Percentiles rank a stretch among this genome's conserved stretches.
Evolutionary conservation across 2,888 invertebrate species (phyloP).

Genomic region (Steinernema scapterisci): DNA sequence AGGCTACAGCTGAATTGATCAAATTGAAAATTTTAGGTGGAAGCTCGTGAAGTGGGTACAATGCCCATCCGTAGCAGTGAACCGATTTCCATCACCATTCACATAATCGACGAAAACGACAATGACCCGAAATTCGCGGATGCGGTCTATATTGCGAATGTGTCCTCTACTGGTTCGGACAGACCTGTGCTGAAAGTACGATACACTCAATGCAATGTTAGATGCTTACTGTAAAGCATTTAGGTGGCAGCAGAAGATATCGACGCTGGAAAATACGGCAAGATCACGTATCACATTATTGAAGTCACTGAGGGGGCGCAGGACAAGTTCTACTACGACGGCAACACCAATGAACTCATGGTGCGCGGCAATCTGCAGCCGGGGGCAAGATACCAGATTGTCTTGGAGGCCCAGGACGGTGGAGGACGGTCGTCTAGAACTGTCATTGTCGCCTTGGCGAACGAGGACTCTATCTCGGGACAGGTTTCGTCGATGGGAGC

Average conservation of each 20-base stretch:
- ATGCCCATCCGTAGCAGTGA: conserved; percentile 59
- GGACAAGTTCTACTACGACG: conserved; percentile 61
- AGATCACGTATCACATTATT: conserved; percentile 54
- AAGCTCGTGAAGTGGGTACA: conserved; percentile 67
- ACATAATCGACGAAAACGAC: conserved; percentile 65
- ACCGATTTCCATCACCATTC: conserved; percentile 64
- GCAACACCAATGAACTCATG: conserved; percentile 51
- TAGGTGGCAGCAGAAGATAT: conserved; percentile 57
- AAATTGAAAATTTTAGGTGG: conserved; percentile 48
- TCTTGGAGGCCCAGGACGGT: conserved; percentile 46
- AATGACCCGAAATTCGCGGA: conserved; percentile 59
- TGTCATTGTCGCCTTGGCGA: conserved; percentile 44
- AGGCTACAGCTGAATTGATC: not conserved
- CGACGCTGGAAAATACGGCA: conserved; percentile 58
- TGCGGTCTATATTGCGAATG: conserved; percentile 61
- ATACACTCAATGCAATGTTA: too few species aligned
- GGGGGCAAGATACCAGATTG: conserved; percentile 61
- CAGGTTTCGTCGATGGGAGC: conserved; percentile 33
- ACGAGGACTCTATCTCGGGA: not conserved
- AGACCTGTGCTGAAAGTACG: conserved; percentile 38
- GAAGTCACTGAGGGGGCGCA: conserved; percentile 61
- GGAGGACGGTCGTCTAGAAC: conserved; percentile 47
- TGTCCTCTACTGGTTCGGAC: conserved; percentile 52
- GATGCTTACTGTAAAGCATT: too few species aligned
- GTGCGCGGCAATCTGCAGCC: conserved; percentile 57